A percentile compares a stretch with the other conserved stretches of the same genome.
Evolutionary conservation across 2,888 invertebrate species (phyloP).

Genomic region (Megaustenia siamemsis): DNA sequence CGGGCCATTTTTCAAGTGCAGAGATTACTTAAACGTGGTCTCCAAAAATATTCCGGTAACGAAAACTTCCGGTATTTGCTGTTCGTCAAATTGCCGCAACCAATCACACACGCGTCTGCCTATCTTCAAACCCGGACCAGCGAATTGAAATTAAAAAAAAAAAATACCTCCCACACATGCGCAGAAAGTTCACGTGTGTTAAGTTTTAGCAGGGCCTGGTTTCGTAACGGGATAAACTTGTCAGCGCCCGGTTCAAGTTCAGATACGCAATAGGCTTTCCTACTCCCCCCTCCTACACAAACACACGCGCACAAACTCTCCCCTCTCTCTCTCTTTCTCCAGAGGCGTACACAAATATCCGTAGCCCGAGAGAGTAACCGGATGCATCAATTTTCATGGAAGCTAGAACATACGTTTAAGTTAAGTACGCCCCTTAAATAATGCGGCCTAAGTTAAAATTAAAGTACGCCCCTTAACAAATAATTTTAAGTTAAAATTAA

Average conservation of each 20-base stretch:
- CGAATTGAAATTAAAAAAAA: conserved; percentile 4
- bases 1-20: neutral
- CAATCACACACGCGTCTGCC: neutral
- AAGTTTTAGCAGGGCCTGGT: neutral
- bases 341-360: neutral
- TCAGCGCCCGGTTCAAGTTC: conserved; percentile 10
- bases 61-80: neutral
- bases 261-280: conserved; percentile 1
- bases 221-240: conserved; percentile 26
- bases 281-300: neutral
- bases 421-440: too few relatives aligned
- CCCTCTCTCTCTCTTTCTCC: neutral
- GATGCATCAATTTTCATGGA: too few relatives aligned
- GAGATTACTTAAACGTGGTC: neutral
- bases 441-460: too few relatives aligned
- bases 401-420: too few relatives aligned
- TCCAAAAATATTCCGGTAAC: neutral
- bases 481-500: too few relatives aligned
- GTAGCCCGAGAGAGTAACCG: too few relatives aligned
- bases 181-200: neutral
- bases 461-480: too few relatives aligned
- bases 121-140: neutral
- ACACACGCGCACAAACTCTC: neutral
- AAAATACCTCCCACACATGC: neutral
- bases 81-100: too few relatives aligned